phyloP scores from a whole-genome alignment of 2,888 invertebrate genomes.

The Myopa tessellatipennis region DNA sequence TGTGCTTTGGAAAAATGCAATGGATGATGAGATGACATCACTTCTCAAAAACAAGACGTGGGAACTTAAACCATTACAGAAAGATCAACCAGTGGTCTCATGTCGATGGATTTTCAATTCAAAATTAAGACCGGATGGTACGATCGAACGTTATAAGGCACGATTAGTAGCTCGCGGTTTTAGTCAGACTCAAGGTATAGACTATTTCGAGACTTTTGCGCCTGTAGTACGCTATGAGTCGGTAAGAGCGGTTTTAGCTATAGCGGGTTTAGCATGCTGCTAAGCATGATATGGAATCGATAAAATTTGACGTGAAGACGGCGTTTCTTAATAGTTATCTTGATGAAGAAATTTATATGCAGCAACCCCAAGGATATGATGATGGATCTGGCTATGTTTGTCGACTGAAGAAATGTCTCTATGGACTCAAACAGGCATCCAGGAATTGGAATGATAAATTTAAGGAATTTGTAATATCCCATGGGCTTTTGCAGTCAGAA shows the following conservation, averaged over 20 bases:
- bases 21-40: constrained; percentile 80
- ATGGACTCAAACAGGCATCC: constrained; percentile 41
- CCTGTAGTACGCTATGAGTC: constrained; percentile 43
- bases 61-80: too few species aligned
- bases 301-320: constrained; percentile 43
- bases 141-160: constrained; percentile 37
- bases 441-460: constrained; percentile 39
- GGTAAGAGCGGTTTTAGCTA: constrained; percentile 39
- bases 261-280: too few species aligned
- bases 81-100: constrained; percentile 32
- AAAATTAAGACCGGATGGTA: constrained; percentile 22
- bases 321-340: constrained; percentile 42
- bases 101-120: constrained; percentile 42
- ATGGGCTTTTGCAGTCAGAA: constrained; percentile 31
- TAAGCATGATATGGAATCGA: neutral
- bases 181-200: constrained; percentile 44
- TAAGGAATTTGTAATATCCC: constrained; percentile 21
- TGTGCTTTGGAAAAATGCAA: constrained; percentile 77
- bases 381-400: constrained; percentile 39
- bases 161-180: constrained; percentile 40
- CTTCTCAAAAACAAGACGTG: neutral
- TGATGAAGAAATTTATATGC: constrained; percentile 41
- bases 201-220: constrained; percentile 45
- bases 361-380: constrained; percentile 42
- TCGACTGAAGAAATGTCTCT: constrained; percentile 41